Evolutionary conservation across 2,888 invertebrate genomes (phyloP), one percentile per base, ranked within the genome.

Genomic region (Xanthia togata): DNA sequence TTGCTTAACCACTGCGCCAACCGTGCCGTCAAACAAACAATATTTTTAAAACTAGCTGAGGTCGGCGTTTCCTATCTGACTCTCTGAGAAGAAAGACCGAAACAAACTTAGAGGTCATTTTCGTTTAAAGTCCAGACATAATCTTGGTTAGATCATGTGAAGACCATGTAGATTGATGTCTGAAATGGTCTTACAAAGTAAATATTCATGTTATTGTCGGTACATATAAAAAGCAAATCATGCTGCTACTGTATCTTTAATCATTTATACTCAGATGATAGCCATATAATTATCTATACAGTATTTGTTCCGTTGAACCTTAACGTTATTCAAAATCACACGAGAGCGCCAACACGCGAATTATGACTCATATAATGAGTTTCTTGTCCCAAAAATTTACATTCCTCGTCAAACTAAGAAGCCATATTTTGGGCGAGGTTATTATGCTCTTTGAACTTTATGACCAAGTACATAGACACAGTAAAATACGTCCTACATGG

Each of bases 301-400:
- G 77, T 76, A 77, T 83, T 77, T 76, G 73, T 75, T 76, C 81
- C 78, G 70, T 79, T 82, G 73, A 75, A 70, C 71, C 65, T 79
- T 47, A 73, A 74, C 67, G 74, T 72, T 73, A 79, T 71, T 82
- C 76, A 82, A 81, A 74, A 70, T 81, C 73, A 68, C 73, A 77
- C 35, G 70, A 44, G 79, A 86, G 67, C 73, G 55, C 68, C 59
- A 70, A 82, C 76, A 81, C 67, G 76, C 82, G 70, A 82, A 76
- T 86, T 74, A 82, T 86, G 86, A 86, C 78, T 86, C 84, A 84
- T 78, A 65, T 82, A 82, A 79, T 76, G 80, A 86, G 85, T 86
- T 78, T 79, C 79, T 84, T 75, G 82, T 86, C 72, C 86, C 76
- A 84, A 79, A 82, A 82, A 76, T 53, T 75, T 63, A 78, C 79